Percentiles rank a stretch among this genome's conserved stretches.
Evolutionary conservation across 2,113 vertebrate genomes (phyloP).

Genomic region (Ammodytes marinus): DNA sequence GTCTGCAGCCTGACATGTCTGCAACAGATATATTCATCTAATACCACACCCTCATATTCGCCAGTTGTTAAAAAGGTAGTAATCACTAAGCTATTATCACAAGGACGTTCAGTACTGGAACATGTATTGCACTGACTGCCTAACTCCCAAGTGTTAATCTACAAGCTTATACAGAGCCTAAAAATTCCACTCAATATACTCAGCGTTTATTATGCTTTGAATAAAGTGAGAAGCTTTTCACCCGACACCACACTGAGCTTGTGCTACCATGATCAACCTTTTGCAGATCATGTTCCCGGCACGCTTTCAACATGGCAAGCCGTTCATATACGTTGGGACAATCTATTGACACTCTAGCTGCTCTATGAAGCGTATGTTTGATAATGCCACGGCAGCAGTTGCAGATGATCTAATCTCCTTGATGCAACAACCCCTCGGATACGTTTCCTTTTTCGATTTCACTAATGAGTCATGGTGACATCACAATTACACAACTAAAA

Average conservation of each 20-base stretch:
- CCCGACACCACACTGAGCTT: slow-evolving; percentile 5
- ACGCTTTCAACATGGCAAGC: background rate
- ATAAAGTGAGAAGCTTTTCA: slow-evolving; percentile 12
- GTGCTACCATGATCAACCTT: background rate
- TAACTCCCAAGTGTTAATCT: background rate
- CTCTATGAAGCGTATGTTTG: background rate
- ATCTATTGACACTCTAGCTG: background rate
- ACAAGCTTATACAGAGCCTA: background rate
- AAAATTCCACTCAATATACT: background rate
- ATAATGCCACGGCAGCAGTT: background rate
- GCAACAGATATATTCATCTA: background rate
- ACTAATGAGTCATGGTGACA: no score
- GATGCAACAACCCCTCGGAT: background rate
- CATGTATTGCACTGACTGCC: background rate
- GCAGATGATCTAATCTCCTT: background rate
- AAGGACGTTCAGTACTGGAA: background rate
- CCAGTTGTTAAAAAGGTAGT: background rate
- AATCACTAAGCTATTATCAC: background rate
- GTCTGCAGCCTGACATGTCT: no score
- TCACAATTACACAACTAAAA: no score
- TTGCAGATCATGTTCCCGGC: slow-evolving; percentile 15
- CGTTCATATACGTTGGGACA: background rate
- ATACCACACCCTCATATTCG: background rate
- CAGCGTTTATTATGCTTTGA: slow-evolving; percentile 17
- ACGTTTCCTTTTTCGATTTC: slow-evolving; percentile 5